Evolutionary conservation across 1,140 invertebrate species (phyloP), one percentile per base, ranked within the genome.

Genomic region (Copidosoma floridanum): DNA sequence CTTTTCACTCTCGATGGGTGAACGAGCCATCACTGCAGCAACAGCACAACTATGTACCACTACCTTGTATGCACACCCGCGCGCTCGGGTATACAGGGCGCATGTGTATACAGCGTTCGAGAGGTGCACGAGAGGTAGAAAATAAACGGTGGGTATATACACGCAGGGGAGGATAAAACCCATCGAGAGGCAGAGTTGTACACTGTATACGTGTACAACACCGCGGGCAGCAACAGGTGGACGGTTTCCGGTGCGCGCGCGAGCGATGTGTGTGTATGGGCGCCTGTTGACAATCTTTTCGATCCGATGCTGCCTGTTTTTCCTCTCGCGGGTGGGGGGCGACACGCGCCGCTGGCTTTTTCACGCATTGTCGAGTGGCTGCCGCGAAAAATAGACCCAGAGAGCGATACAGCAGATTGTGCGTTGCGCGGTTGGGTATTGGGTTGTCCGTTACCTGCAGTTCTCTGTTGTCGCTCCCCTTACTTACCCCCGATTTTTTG

Each of bases 191-290:
- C 23, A 16, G 40, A 57, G 24, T n/a, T n/a, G n/a, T n/a, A n/a
- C n/a, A n/a, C 8, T 35, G 43, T 57, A 65, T 66, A 57, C 37
- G 58, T 55, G 61, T 55, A 50, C 37, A 38, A n/a, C n/a, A n/a
- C n/a, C n/a, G n/a, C n/a, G n/a, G n/a, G n/a, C 24, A 57, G 37
- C 51, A 60, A 48, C 55, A 50, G 60, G 65, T 60, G 55, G 55
- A 40, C 24, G 50, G 59, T 46, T 48, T 26, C 27, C 32, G 20
- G 44, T 23, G 38, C 26, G 26, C 53, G 8, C 41, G 38, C 27
- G 48, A 44, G 21, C 20, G 50, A 44, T 48, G 55, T 35, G 24
- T 41, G 38, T 20, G 16, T 14, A 20, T 32, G 32, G 16, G 20
- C n/a, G n/a, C 12, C 43, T 51, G 59, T 61, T 61, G 52, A 61